Evolutionary conservation across 64 coral and sea anemone genomes (phyloP).

Genomic region (Montipora cactus): DNA sequence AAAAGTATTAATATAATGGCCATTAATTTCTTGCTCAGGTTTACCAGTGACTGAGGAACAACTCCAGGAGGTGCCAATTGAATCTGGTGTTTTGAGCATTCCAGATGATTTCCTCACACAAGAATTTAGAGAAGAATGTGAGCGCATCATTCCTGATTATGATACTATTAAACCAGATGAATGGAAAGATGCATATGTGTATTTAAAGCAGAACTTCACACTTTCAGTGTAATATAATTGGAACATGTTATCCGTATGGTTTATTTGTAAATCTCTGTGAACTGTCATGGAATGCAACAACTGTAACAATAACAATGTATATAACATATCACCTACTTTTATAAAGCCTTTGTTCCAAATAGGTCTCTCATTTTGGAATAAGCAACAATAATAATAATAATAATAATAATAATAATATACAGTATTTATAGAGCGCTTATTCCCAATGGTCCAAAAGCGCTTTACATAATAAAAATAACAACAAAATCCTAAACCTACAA

Average conservation of each 20-base stretch:
- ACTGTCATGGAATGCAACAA: conserved; percentile 22
- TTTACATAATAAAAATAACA: no score
- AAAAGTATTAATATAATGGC: background rate
- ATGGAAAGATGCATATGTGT: conserved; percentile 64
- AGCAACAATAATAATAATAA: background rate
- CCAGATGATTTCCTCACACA: conserved; percentile 35
- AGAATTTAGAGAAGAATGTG: conserved; percentile 60
- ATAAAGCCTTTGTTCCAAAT: background rate
- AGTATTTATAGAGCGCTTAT: no score
- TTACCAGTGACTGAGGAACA: conserved; percentile 24
- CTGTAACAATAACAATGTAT: background rate
- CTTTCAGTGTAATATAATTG: conserved; percentile 13
- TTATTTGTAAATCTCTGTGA: conserved; percentile 12
- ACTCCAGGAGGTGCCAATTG: conserved; percentile 23
- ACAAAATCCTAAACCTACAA: background rate
- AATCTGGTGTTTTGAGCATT: conserved; percentile 54
- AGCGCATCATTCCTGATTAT: conserved; percentile 28
- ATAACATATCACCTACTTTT: background rate
- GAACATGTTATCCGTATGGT: background rate
- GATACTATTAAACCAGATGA: conserved; percentile 42
- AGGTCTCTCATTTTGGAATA: background rate
- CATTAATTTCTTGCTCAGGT: conserved; percentile 1
- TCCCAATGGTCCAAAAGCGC: background rate
- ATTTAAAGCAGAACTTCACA: conserved; percentile 53
- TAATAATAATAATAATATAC: no score